Percentiles rank a stretch among this genome's conserved stretches.
Conservation (phyloP, 1,140 invertebrate genomes). For the Eriosoma lanigerum region DNA sequence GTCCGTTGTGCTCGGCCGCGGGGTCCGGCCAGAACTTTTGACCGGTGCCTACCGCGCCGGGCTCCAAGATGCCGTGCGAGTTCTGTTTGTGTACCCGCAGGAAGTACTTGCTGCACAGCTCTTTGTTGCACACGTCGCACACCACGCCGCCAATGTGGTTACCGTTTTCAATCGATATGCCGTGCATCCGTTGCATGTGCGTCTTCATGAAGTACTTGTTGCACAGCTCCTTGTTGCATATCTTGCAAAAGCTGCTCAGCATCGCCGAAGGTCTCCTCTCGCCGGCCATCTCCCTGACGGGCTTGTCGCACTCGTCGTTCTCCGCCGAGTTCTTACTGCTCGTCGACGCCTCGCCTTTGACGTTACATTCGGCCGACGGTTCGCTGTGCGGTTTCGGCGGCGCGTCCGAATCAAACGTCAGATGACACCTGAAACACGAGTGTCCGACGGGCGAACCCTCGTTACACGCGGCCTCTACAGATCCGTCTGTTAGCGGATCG, state of each 20-base stretch:
- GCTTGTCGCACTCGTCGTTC: not conserved
- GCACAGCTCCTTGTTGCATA: slow-evolving; percentile 98
- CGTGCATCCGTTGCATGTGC: slow-evolving; percentile 99
- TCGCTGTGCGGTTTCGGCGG: not conserved
- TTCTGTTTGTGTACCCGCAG: slow-evolving; percentile 95
- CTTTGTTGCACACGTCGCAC: slow-evolving; percentile 96
- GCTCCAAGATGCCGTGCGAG: slow-evolving; percentile 91
- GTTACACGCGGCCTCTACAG: not conserved
- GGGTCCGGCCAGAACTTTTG: slow-evolving; percentile 58
- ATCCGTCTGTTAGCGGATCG: not conserved
- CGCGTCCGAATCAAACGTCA: slow-evolving; percentile 1
- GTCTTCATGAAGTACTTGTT: slow-evolving; percentile 99
- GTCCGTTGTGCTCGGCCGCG: slow-evolving; percentile 43
- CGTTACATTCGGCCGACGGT: not conserved
- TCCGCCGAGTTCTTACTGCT: slow-evolving; percentile 3
- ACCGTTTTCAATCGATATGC: slow-evolving; percentile 91
- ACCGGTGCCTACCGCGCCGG: slow-evolving; percentile 80
- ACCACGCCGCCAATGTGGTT: slow-evolving; percentile 88
- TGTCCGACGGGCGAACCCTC: not conserved
- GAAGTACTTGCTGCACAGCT: slow-evolving; percentile 97
- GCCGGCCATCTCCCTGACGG: no score
- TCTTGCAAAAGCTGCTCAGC: slow-evolving; percentile 92
- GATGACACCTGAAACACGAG: not conserved
- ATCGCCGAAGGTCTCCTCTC: slow-evolving; percentile 55
- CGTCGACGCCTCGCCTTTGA: not conserved